A percentile compares a stretch with the other conserved stretches of the same genome.
These are phyloP conservation scores for Anser cygnoides DNA, from an alignment of 2,113 vertebrate species.

Conservation along the genomic window DNA sequence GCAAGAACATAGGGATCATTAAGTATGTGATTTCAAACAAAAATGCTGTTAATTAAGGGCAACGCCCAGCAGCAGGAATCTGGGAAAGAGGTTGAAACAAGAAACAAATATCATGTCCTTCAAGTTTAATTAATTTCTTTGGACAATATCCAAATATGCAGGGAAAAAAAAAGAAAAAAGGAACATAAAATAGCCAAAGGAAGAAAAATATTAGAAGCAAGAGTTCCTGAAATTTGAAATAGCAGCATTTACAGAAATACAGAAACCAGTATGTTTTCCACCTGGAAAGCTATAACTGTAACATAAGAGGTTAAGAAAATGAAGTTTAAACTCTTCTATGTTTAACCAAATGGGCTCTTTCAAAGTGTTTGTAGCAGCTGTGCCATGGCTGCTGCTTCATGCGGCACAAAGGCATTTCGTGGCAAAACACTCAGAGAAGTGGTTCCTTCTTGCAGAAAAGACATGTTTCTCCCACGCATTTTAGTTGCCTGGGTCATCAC, in stretches of 20 bases:
- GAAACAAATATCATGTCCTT: constrained; percentile 65
- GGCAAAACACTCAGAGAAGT: neutral
- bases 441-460: neutral
- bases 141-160: constrained; percentile 32
- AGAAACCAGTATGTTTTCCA: constrained; percentile 26
- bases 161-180: neutral
- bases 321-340: constrained; percentile 22
- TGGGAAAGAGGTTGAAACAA: constrained; percentile 63
- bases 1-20: constrained; percentile 54
- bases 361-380: constrained; percentile 5
- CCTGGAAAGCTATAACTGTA: neutral
- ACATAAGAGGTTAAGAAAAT: constrained; percentile 43
- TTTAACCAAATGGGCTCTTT: constrained; percentile 12
- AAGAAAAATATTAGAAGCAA: neutral
- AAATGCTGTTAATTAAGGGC: constrained; percentile 74
- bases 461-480: neutral
- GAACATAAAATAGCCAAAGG: neutral
- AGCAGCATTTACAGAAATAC: constrained; percentile 3
- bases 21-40: constrained; percentile 65
- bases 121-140: constrained; percentile 59
- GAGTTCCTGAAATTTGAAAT: neutral
- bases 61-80: constrained; percentile 61
- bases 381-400: neutral
- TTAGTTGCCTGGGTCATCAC: neutral
- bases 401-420: neutral